These are phyloP conservation scores for Drosophila sp. DNA, from an alignment of 1,140 invertebrate species.

Conservation along the genomic window DNA sequence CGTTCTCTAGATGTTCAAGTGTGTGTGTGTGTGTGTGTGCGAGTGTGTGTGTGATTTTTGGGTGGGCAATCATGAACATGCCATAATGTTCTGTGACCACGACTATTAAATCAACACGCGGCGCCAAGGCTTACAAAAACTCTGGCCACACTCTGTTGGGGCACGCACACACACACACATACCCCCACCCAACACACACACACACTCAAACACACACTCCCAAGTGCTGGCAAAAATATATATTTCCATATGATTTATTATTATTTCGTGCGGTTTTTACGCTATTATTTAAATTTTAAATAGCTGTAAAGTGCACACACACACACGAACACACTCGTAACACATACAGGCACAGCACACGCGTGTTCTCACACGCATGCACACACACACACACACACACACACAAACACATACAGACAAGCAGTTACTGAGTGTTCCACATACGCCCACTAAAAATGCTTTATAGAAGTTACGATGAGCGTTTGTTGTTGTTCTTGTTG, in stretches of 20 bases:
- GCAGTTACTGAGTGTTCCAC: conserved; percentile 8
- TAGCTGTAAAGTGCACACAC: conserved; percentile 71
- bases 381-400: conserved; percentile 12
- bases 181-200: conserved; percentile 3
- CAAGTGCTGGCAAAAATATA: conserved; percentile 51
- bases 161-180: conserved; percentile 20
- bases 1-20: too few species aligned
- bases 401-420: not conserved
- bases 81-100: conserved; percentile 76
- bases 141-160: conserved; percentile 45
- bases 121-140: conserved; percentile 47
- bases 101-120: conserved; percentile 80
- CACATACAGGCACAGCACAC: conserved; percentile 31
- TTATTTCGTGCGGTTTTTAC: conserved; percentile 77
- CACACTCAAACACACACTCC: conserved; percentile 4
- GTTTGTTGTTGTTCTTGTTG: conserved; percentile 42
- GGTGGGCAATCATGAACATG: conserved; percentile 75
- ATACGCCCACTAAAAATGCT: conserved; percentile 64
- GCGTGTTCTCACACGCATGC: conserved; percentile 30
- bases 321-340: conserved; percentile 1
- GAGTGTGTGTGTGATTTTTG: conserved; percentile 30
- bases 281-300: conserved; percentile 82
- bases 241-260: conserved; percentile 79
- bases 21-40: conserved; percentile 35
- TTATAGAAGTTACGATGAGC: conserved; percentile 34